Base-by-base conservation (phyloP, 2,113 vertebrate genomes). In the Rhinolophus sinicus region DNA sequence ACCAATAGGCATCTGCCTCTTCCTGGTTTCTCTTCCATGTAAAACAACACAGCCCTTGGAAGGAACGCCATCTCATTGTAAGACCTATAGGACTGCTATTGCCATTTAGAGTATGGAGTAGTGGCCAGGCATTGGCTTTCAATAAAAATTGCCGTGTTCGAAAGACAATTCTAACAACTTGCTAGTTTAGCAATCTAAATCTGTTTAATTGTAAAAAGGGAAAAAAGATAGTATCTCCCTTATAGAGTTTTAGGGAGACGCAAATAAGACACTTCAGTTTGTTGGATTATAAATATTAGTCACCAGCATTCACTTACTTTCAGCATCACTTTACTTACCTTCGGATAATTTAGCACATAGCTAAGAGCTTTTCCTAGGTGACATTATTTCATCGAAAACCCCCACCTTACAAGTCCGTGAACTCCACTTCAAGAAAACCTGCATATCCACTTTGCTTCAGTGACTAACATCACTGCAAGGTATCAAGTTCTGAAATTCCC, bases 401-500 rank as follows among this genome's bases (percentile, higher is more conserved):
- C 13, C 15, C 82, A 11, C 28, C 50, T 89, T 70, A 47, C 30
- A 76, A 38, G 47, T 47, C 52, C 54, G 78, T 89, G 19, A 89
- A 64, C 44, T 80, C 24, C 35, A 94, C 22, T 60, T 76, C 47
- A 95, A 73, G 60, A 84, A 88, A 93, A 93, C 30, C 5, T 93
- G 65, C 8, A 72, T 28, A 62, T 82, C 26, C 56, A 62, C n/a
- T 40, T 92, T 21, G 77, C 64, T 84, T 82, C 56, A 77, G 38
- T 30, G 62, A 80, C 78, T 90, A 82, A 86, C 38, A 50, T 22
- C 56, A 72, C 1, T 86, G 19, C 76, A 60, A 24, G 47, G 16
- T 21, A 81, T 62, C 69, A 30, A 58, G 75, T 85, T 60, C 91
- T 52, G 40, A 96, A 94, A 80, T 96, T 91, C 54, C 35, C n/a